A percentile compares a stretch with the other conserved stretches of the same genome.
Evolutionary conservation across 92 coral and sea anemone genomes (phyloP).

Genomic region (Plumapathes pennacea): DNA sequence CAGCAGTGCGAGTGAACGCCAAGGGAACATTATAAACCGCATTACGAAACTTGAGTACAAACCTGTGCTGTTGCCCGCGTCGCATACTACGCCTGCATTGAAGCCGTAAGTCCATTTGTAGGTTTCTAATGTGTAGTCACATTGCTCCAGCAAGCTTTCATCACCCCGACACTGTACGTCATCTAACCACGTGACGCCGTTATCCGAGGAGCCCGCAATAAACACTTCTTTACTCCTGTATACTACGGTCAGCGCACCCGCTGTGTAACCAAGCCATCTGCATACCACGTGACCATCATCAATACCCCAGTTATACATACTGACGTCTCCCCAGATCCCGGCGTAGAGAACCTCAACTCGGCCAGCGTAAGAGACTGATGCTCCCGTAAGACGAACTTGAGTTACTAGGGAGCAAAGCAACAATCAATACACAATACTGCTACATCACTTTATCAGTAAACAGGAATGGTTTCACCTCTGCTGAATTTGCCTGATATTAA

Average conservation of each 20-base stretch:
- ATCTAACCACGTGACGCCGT: constrained; percentile 41
- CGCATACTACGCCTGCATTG: constrained; percentile 59
- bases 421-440: background rate
- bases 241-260: constrained; percentile 31
- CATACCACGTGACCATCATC: constrained; percentile 57
- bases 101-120: constrained; percentile 6
- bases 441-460: background rate
- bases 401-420: no score
- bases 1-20: no score
- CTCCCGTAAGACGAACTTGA: constrained; percentile 28
- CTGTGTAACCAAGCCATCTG: constrained; percentile 36
- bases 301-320: constrained; percentile 41
- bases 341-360: constrained; percentile 54
- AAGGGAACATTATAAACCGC: no score
- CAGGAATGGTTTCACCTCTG: background rate
- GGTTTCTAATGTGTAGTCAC: constrained; percentile 24
- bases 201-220: background rate
- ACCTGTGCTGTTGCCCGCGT: constrained; percentile 40
- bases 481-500: background rate
- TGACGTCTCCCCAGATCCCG: constrained; percentile 74
- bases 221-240: background rate
- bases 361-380: constrained; percentile 56
- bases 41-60: no score
- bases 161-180: constrained; percentile 49
- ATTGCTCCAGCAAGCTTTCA: constrained; percentile 37